A percentile compares a stretch with the other conserved stretches of the same genome.
Conservation (phyloP, 2,888 invertebrate species). For the Orchestes rusci region DNA sequence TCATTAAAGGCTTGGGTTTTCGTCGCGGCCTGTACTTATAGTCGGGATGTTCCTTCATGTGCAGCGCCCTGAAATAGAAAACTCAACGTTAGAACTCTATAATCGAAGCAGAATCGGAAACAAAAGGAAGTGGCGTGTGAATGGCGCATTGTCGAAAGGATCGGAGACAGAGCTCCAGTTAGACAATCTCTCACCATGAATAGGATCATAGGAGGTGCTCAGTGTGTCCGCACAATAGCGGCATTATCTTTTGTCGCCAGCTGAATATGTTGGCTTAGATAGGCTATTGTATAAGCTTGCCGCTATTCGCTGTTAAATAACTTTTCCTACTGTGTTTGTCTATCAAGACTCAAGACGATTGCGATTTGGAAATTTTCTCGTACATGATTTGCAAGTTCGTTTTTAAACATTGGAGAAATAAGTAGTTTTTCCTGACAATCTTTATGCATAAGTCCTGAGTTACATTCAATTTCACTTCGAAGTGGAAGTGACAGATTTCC, state of each 20-base stretch:
- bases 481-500: too few relatives aligned
- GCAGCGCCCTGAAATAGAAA: slow-evolving; percentile 70
- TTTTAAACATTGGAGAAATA: too few relatives aligned
- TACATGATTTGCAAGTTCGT: too few relatives aligned
- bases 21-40: slow-evolving; percentile 85
- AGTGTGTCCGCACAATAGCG: slow-evolving; percentile 43
- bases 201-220: slow-evolving; percentile 45
- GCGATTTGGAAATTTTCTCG: too few relatives aligned
- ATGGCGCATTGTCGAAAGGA: slow-evolving; percentile 40
- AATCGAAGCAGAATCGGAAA: too few relatives aligned
- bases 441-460: too few relatives aligned
- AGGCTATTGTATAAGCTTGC: slow-evolving; percentile 31
- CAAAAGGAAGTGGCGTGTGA: slow-evolving; percentile 43
- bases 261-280: slow-evolving; percentile 43
- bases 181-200: slow-evolving; percentile 41
- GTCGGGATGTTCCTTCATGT: slow-evolving; percentile 91
- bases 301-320: slow-evolving; percentile 22
- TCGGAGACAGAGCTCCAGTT: slow-evolving; percentile 36
- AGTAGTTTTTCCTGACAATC: too few relatives aligned
- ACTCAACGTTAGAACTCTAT: too few relatives aligned
- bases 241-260: slow-evolving; percentile 48
- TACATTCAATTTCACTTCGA: too few relatives aligned
- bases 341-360: too few relatives aligned
- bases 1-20: slow-evolving; percentile 78
- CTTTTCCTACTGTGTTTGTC: too few relatives aligned